These are phyloP conservation scores for Heterocephalus glaber DNA, from an alignment of 2,113 vertebrate genomes.

Conservation along the genomic window DNA sequence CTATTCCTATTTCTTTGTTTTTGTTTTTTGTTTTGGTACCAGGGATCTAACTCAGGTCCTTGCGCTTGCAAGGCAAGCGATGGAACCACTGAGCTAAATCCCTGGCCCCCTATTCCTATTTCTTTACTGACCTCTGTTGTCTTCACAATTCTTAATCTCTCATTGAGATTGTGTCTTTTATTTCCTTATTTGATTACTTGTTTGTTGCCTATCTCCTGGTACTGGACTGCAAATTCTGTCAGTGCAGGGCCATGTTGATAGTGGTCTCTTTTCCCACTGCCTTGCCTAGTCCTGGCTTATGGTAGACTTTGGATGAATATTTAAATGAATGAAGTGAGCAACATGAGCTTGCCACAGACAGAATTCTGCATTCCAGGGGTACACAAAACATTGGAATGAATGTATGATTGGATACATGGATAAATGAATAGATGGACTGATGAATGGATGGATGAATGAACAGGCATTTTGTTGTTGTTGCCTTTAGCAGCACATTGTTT, in stretches of 20 bases:
- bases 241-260: background rate
- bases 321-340: background rate
- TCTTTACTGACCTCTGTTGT: background rate
- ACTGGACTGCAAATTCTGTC: background rate
- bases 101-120: too few species aligned
- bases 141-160: background rate
- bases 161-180: background rate
- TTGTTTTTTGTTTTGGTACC: too few species aligned
- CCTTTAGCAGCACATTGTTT: background rate
- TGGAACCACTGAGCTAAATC: too few species aligned
- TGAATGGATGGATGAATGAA: background rate
- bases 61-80: too few species aligned
- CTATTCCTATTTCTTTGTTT: too few species aligned
- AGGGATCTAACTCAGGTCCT: too few species aligned
- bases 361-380: background rate
- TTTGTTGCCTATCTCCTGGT: background rate
- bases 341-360: background rate
- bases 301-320: background rate
- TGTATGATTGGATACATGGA: background rate
- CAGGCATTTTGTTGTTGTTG: background rate
- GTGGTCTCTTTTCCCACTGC: background rate
- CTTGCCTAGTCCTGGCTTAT: background rate
- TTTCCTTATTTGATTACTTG: background rate
- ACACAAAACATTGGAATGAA: background rate
- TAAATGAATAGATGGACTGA: too few species aligned